These are phyloP conservation scores for Ovibos moschatus DNA, from an alignment of 2,113 vertebrate species.

Conservation along the genomic window DNA sequence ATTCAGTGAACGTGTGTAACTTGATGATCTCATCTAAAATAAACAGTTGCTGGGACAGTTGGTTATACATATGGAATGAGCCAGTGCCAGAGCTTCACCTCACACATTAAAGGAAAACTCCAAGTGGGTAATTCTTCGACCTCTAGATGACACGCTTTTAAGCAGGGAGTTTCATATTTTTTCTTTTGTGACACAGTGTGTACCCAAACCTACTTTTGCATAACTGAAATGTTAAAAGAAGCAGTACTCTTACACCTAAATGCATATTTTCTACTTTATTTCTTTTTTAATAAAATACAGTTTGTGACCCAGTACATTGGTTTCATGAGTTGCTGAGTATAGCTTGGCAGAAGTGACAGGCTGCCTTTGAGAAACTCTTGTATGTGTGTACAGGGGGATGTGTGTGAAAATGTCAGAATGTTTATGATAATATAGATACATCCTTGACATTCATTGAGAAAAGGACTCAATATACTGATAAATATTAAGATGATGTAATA, in stretches of 20 bases:
- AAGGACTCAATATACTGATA: neutral
- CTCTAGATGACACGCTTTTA: neutral
- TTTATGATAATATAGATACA: neutral
- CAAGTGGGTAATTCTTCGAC: neutral
- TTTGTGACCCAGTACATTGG: neutral
- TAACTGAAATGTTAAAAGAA: neutral
- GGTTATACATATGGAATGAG: neutral
- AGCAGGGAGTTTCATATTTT: neutral
- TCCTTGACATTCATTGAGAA: neutral
- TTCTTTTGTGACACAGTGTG: neutral
- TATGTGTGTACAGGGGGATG: neutral
- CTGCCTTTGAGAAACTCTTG: neutral
- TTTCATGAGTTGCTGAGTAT: neutral
- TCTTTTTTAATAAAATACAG: neutral
- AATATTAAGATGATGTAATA: neutral
- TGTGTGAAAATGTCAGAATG: neutral
- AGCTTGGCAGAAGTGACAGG: neutral
- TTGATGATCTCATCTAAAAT: neutral
- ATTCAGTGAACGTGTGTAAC: neutral
- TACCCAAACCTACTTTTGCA: neutral
- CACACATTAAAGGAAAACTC: neutral
- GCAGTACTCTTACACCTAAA: neutral
- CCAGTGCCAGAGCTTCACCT: neutral
- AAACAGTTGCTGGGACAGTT: neutral
- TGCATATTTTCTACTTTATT: neutral